Percentiles rank a stretch among this genome's conserved stretches.
These are phyloP conservation scores for Idaea dimidiata DNA, from an alignment of 2,888 invertebrate species.

Conservation along the genomic window DNA sequence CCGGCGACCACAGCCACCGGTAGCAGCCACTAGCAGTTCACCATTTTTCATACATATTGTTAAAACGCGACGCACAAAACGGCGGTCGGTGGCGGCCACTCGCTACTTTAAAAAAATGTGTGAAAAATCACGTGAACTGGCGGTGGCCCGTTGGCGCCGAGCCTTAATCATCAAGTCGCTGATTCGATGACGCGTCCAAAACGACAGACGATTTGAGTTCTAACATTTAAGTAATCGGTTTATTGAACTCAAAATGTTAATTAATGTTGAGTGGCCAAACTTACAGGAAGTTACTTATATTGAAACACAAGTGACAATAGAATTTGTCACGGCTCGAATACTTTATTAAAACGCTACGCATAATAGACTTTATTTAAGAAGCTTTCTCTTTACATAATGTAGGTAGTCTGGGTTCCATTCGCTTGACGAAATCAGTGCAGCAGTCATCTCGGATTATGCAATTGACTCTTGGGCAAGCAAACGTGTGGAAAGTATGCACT, in stretches of 20 bases:
- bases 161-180: not conserved
- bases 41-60: too few species aligned
- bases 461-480: conserved; percentile 48
- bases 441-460: conserved; percentile 54
- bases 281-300: not conserved
- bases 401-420: conserved; percentile 44
- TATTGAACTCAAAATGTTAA: not conserved
- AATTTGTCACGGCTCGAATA: conserved; percentile 16
- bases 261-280: not conserved
- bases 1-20: too few species aligned
- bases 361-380: conserved; percentile 50
- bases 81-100: too few species aligned
- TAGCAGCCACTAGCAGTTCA: too few species aligned
- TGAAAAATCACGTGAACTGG: too few species aligned
- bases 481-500: conserved; percentile 42
- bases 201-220: not conserved
- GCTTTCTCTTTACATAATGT: conserved; percentile 73
- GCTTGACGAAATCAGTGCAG: conserved; percentile 74
- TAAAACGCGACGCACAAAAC: too few species aligned
- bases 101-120: too few species aligned
- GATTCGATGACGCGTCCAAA: not conserved
- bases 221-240: not conserved
- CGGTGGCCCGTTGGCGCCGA: not conserved
- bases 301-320: conserved; percentile 3
- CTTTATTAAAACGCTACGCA: conserved; percentile 28